Evolutionary conservation across 1,140 invertebrate genomes (phyloP), one percentile per base, ranked within the genome.

Genomic region (Zaprionus kolodkinae): DNA sequence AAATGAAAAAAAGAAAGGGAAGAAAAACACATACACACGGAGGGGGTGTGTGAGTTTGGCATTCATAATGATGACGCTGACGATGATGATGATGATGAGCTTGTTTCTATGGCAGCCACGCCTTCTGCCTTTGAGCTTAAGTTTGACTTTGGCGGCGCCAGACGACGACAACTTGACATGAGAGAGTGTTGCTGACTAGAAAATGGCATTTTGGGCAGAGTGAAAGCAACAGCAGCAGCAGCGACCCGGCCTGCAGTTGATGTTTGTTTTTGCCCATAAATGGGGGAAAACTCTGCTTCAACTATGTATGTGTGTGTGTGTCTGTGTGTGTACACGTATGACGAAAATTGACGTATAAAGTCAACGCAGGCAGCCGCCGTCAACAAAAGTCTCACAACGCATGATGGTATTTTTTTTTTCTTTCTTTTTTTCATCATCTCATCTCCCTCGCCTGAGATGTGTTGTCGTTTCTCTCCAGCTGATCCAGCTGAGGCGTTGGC

Each of bases 291-390:
- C 83, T 87, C 84, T 30, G 13, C 38, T 5, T 30, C 48, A n/a
- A n/a, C 27, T 30, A 2, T 6, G 6, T 21, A 30, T 2, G 27
- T 30, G 6, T 30, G 27, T 30, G 6, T 30, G 27, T 2, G 27
- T 30, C 0, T 30, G 27, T 30, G 6, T 30, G 27, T 33, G 50
- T 56, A 17, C 10, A 50, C 35, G 61, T 17, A 62, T 25, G 54
- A 59, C 27, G 79, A 79, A 88, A 88, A 89, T 88, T 88, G 85
- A 88, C 85, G 81, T 88, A 88, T 84, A 84, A 89, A 88, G 80
- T 84, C 84, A 89, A 78, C 81, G 85, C 63, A 11, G 33, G 6
- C 33, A 7, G 59, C 45, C 13, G 68, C 60, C 84, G 67, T 86
- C 83, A 86, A 88, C 84, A 84, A 88, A 76, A 88, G 77, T 79